A percentile compares a stretch with the other conserved stretches of the same genome.
phyloP scores from a whole-genome alignment of 2,888 invertebrate species.

The Dicyrtomina minuta region DNA sequence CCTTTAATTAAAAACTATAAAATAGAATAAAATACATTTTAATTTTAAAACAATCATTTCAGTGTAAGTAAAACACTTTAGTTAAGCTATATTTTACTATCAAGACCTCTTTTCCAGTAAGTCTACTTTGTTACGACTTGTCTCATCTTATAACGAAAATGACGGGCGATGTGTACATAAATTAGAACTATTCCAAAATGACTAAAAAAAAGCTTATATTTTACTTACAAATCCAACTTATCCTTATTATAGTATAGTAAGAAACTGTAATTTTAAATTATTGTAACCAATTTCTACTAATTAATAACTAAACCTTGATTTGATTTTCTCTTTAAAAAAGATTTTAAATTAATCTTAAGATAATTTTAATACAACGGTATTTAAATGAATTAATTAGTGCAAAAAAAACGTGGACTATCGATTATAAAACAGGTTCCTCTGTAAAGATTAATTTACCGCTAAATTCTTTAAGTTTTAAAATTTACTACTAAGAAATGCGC shows the following conservation, averaged over 20 bases:
- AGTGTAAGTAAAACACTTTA: slow-evolving; percentile 68
- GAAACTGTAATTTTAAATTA: slow-evolving; percentile 61
- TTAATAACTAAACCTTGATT: slow-evolving; percentile 71
- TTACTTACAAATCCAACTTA: slow-evolving; percentile 70
- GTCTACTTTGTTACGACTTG: slow-evolving; percentile 81
- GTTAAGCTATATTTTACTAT: slow-evolving; percentile 66
- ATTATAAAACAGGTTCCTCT: slow-evolving; percentile 71
- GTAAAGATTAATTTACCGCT: slow-evolving; percentile 71
- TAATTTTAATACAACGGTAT: slow-evolving; percentile 58
- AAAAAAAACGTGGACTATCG: slow-evolving; percentile 66
- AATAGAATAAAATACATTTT: too few relatives aligned
- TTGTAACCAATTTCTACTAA: slow-evolving; percentile 70
- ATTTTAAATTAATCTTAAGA: slow-evolving; percentile 57
- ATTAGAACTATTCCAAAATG: slow-evolving; percentile 63
- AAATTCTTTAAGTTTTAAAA: slow-evolving; percentile 69
- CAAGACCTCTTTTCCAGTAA: slow-evolving; percentile 74
- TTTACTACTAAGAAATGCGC: slow-evolving; percentile 63
- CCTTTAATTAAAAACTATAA: slow-evolving; percentile 46
- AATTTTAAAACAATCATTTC: slow-evolving; percentile 59
- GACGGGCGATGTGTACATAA: slow-evolving; percentile 80
- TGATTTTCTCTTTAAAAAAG: slow-evolving; percentile 62
- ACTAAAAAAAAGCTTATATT: slow-evolving; percentile 58
- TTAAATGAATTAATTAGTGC: slow-evolving; percentile 58
- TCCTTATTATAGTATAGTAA: slow-evolving; percentile 58
- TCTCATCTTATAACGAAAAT: slow-evolving; percentile 66